phyloP scores from a whole-genome alignment of 2,113 vertebrate species.

The Edolisoma coerulescens region DNA sequence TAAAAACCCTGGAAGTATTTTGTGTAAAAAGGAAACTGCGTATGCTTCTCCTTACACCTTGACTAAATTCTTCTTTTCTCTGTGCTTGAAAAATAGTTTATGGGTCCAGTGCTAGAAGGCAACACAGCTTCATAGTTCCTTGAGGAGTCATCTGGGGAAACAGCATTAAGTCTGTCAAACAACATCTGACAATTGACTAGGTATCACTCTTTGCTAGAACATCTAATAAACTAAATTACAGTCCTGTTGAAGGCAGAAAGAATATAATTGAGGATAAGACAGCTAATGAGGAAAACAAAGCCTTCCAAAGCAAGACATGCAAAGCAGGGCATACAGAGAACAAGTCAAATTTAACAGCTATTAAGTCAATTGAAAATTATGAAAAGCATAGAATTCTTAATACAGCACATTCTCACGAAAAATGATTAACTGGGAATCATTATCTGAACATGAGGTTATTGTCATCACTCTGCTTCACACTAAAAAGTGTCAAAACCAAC shows the following conservation, averaged over 20 bases:
- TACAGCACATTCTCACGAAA: neutral
- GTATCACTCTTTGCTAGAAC: neutral
- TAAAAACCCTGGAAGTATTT: neutral
- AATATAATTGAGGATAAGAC: neutral
- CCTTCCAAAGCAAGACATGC: neutral
- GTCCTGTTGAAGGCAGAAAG: neutral
- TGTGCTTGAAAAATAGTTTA: neutral
- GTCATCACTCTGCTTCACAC: neutral
- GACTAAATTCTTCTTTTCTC: neutral
- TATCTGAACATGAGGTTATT: slow-evolving; percentile 14
- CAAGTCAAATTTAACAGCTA: slow-evolving; percentile 24
- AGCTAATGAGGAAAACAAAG: neutral
- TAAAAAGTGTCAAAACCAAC: slow-evolving; percentile 65
- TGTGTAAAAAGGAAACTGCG: neutral
- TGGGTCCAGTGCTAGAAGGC: neutral
- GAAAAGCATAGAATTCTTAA: slow-evolving; percentile 22
- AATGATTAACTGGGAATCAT: slow-evolving; percentile 2
- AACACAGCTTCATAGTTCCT: neutral
- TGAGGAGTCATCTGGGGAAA: neutral
- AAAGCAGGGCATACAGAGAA: neutral
- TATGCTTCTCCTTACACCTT: neutral
- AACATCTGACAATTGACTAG: neutral
- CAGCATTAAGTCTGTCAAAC: neutral
- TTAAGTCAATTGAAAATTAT: neutral
- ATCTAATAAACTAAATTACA: neutral